phyloP scores from a whole-genome alignment of 2,113 vertebrate genomes.

The Mionectes macconnelli region DNA sequence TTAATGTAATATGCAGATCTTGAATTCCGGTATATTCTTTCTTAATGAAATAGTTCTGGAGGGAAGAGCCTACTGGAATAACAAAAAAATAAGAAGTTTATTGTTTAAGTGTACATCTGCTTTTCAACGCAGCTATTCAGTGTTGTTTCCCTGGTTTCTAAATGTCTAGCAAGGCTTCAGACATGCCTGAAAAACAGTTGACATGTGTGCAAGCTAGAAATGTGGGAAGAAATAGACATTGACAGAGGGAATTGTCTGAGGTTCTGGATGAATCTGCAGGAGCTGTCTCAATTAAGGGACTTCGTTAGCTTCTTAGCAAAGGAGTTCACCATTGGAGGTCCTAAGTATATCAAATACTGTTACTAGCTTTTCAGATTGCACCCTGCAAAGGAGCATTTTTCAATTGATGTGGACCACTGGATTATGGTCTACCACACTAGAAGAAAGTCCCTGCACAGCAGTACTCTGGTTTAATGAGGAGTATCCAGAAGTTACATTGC shows the following conservation, averaged over 20 bases:
- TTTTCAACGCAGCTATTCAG: neutral
- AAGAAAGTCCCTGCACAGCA: neutral
- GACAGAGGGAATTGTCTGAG: constrained; percentile 5
- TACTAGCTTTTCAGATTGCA: neutral
- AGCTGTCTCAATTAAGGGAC: neutral
- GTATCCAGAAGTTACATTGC: neutral
- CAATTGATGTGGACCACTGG: neutral
- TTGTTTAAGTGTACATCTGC: neutral
- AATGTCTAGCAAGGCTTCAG: neutral
- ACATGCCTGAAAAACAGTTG: neutral
- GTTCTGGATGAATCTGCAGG: neutral
- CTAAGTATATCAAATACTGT: neutral
- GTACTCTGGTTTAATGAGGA: neutral
- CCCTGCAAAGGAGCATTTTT: neutral
- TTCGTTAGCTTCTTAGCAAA: neutral
- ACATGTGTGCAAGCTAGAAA: neutral
- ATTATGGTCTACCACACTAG: neutral
- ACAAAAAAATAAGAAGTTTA: neutral
- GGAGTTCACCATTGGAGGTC: neutral
- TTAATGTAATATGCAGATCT: neutral
- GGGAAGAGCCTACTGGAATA: neutral
- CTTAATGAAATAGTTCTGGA: neutral
- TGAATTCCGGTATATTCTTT: neutral
- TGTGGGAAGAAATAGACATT: neutral
- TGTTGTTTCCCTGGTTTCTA: neutral